A percentile compares a stretch with the other conserved stretches of the same genome.
These are phyloP conservation scores for Doryteuthis pealeii DNA, from an alignment of 1,140 invertebrate species.

Conservation along the genomic window DNA sequence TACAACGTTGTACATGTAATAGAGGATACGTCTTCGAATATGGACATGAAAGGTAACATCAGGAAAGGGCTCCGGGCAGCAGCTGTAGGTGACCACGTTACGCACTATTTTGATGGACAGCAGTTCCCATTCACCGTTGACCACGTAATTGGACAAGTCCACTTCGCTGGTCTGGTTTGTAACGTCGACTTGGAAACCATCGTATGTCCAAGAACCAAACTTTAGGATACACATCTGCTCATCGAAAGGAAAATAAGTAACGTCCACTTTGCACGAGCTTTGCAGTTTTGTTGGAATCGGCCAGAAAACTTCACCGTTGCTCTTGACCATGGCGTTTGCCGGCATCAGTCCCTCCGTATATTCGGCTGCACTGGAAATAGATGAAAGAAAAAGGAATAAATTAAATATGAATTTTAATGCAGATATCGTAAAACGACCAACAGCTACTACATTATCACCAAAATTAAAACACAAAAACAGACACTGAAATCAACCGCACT, in stretches of 20 bases:
- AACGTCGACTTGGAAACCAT: conserved; percentile 63
- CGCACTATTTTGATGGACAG: conserved; percentile 36
- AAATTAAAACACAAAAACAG: background rate
- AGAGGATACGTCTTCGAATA: conserved; percentile 48
- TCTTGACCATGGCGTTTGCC: conserved; percentile 63
- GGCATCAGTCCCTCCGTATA: conserved; percentile 55
- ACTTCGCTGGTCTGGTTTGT: conserved; percentile 41
- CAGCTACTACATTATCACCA: background rate
- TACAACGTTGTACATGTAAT: conserved; percentile 67
- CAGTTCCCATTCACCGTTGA: conserved; percentile 54
- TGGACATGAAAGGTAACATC: conserved; percentile 63
- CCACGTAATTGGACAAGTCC: conserved; percentile 47
- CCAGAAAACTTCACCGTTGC: conserved; percentile 95
- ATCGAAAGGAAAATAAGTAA: conserved; percentile 77
- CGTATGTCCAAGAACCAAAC: conserved; percentile 85
- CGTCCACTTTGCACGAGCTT: conserved; percentile 70
- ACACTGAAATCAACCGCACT: no score
- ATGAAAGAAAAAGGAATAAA: background rate
- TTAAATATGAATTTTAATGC: conserved; percentile 8
- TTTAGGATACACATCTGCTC: conserved; percentile 89
- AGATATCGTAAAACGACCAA: conserved; percentile 19
- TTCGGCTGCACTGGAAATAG: conserved; percentile 46
- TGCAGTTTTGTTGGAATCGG: conserved; percentile 98
- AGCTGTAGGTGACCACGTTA: conserved; percentile 46
- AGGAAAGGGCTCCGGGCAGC: conserved; percentile 63